These are phyloP conservation scores for Automeris io DNA, from an alignment of 2,888 invertebrate genomes.

Conservation along the genomic window DNA sequence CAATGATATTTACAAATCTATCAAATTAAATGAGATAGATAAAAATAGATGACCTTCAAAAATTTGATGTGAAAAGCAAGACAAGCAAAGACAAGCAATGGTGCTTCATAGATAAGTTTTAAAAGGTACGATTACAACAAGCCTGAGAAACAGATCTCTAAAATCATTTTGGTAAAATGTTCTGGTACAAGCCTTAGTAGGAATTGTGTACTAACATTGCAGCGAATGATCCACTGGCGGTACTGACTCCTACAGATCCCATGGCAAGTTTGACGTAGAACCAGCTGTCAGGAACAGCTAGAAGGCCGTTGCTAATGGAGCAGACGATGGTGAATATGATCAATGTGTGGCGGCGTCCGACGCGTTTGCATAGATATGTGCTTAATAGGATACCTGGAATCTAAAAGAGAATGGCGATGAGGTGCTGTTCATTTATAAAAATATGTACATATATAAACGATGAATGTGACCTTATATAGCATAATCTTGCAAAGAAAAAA, in stretches of 20 bases:
- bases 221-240: constrained; percentile 30
- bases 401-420: constrained; percentile 64
- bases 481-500: no score
- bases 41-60: no score
- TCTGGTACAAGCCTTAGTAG: no score
- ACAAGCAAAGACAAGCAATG: no score
- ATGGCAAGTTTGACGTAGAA: constrained; percentile 26
- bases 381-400: constrained; percentile 59
- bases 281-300: constrained; percentile 29
- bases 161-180: no score
- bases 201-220: constrained; percentile 30
- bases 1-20: neutral
- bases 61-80: no score
- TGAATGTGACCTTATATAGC: no score
- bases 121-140: no score
- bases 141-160: no score
- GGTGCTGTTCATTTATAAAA: no score
- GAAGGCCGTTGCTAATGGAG: constrained; percentile 49
- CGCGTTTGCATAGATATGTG: constrained; percentile 71
- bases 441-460: no score
- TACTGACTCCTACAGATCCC: constrained; percentile 29
- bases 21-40: neutral
- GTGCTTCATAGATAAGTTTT: no score
- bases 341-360: constrained; percentile 79
- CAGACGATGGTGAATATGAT: constrained; percentile 75